These are phyloP conservation scores for Oligia fasciuncula DNA, from an alignment of 2,888 invertebrate genomes.

Conservation along the genomic window DNA sequence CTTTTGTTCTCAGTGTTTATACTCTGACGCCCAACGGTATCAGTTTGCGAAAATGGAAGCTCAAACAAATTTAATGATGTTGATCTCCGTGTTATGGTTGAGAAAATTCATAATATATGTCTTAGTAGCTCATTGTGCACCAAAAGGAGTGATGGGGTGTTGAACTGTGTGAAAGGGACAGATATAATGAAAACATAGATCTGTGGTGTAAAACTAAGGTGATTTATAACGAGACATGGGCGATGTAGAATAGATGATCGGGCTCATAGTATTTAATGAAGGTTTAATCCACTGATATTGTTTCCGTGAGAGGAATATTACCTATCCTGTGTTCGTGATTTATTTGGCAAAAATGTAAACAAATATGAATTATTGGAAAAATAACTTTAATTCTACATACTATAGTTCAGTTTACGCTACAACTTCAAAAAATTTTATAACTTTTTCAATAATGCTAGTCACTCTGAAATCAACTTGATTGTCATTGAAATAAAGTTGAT, in stretches of 20 bases:
- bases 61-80: conserved; percentile 5
- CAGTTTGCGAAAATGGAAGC: conserved; percentile 15
- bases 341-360: too few species aligned
- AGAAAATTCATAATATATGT: conserved; percentile 10
- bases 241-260: background rate
- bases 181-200: too few species aligned
- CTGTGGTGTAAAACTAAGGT: background rate
- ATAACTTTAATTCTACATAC: too few species aligned
- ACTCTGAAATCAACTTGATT: too few species aligned
- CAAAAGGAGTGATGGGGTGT: background rate
- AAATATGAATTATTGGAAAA: too few species aligned
- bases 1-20: conserved; percentile 45
- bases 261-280: background rate
- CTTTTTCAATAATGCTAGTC: too few species aligned
- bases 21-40: conserved; percentile 26
- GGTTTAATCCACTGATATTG: too few species aligned
- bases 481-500: too few species aligned
- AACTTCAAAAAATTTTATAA: too few species aligned
- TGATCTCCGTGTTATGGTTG: conserved; percentile 17
- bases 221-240: background rate
- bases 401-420: too few species aligned
- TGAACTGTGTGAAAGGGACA: background rate
- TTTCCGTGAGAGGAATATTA: background rate
- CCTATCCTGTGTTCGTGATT: too few species aligned
- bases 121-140: conserved; percentile 3